Conservation (phyloP, 2,797 vertebrate genomes). For the Gymnothorax reevesii region DNA sequence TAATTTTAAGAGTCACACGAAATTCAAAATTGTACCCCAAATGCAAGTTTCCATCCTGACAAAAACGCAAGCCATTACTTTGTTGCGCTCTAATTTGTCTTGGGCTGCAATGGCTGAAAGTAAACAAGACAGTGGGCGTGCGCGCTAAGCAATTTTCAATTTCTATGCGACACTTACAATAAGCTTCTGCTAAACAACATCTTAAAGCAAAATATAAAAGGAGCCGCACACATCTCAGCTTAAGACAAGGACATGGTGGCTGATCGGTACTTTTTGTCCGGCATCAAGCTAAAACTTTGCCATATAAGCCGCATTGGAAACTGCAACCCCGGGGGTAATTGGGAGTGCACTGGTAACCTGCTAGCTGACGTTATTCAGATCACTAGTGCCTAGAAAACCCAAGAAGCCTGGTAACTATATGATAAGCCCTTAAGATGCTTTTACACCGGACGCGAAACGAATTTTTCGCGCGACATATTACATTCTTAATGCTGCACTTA, state of each 20-base stretch:
- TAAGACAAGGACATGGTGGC: background rate
- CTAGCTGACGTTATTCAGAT: conserved; percentile 15
- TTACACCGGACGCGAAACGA: no score
- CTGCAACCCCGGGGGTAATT: background rate
- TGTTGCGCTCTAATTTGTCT: background rate
- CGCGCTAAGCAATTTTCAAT: background rate
- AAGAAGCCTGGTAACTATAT: no score
- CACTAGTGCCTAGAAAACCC: background rate
- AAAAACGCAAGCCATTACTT: background rate
- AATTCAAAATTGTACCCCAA: background rate
- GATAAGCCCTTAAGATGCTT: no score
- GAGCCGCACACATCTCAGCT: background rate
- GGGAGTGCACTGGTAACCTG: background rate
- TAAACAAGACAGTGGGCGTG: conserved; percentile 30
- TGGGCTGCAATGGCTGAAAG: background rate
- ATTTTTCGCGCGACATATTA: no score
- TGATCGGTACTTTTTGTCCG: background rate
- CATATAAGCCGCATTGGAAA: background rate
- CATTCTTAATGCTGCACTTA: no score
- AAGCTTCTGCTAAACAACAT: background rate
- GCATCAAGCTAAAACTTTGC: background rate
- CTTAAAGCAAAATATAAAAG: background rate
- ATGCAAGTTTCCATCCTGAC: background rate
- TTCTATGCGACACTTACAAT: conserved; percentile 19
- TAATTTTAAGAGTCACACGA: background rate